Base-by-base conservation (phyloP, 2,113 vertebrate genomes). In the Triplophysa tibetana region DNA sequence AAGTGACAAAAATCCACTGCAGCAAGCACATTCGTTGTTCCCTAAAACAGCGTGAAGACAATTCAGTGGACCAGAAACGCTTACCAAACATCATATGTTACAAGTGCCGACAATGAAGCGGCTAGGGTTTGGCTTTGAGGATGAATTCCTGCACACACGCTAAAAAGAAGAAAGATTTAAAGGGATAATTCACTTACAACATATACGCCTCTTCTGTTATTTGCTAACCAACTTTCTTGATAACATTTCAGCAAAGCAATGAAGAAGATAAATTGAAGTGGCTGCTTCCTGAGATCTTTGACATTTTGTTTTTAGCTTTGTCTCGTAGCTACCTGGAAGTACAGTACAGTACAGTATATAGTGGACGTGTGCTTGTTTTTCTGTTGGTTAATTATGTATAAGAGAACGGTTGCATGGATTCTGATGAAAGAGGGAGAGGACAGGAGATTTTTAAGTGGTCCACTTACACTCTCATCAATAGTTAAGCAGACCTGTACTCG, bases 391-490 rank as follows among this genome's bases (percentile, higher is more conserved):
- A 75, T 75, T 75, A 75, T 75, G 73, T 63, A 75, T 75, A 75
- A 75, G 73, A 75, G 60, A 61, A 74, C 14, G 60, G 50, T 85
- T 74, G 73, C 43, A 38, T 80, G 75, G 73, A 89, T 86, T 81
- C 77, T 84, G 73, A 74, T 61, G 80, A 68, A 26, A 70, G 70
- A 81, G 75, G 73, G 81, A 77, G 68, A 64, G 69, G 70, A 52
- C 60, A 60, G 85, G 66, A 87, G 78, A 75, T 74, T 83, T 84
- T 86, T 83, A 82, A 82, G 89, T 89, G 91, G 87, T 91, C 87
- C 91, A 93, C 91, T 93, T 90, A 91, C 72, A 12, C 70, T 17
- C 85, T 92, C 91, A 93, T 94, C 84, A 92, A 92, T 93, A 92
- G 58, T 91, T 94, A 89, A 92, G 86, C 85, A 90, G 88, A 81